Evolutionary conservation across 1,140 invertebrate species (phyloP).

Genomic region (Popillia japonica): DNA sequence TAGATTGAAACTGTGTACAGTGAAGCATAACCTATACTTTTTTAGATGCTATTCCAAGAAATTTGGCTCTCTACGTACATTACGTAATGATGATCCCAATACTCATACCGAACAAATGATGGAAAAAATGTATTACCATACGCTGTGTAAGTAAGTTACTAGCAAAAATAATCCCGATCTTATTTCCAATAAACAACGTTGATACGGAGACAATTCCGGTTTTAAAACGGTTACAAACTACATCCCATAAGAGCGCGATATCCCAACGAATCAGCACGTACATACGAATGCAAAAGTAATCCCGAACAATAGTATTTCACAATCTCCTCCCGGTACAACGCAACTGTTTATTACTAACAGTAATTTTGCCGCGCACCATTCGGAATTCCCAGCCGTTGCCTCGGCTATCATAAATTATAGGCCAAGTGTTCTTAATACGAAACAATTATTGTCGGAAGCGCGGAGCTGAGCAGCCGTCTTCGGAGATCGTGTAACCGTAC

Average conservation of each 20-base stretch:
- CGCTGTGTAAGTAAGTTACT: too few species aligned
- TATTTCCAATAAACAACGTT: too few species aligned
- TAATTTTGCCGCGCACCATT: conserved; percentile 26
- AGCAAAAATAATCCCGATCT: too few species aligned
- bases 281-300: not conserved
- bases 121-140: too few species aligned
- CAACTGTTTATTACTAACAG: conserved; percentile 20
- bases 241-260: not conserved
- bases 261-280: not conserved
- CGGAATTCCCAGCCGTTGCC: not conserved
- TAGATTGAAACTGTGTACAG: too few species aligned
- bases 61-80: too few species aligned
- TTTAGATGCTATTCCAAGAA: too few species aligned
- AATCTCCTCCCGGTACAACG: not conserved
- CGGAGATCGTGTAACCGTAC: not conserved
- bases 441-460: conserved; percentile 31
- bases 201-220: too few species aligned
- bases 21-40: too few species aligned
- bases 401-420: conserved; percentile 5
- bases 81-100: too few species aligned
- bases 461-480: not conserved
- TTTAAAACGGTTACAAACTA: too few species aligned
- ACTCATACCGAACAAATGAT: too few species aligned
- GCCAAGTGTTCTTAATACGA: conserved; percentile 29
- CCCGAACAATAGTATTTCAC: not conserved